Evolutionary conservation across 2,888 invertebrate genomes (phyloP).

Genomic region (Lysandra coridon): DNA sequence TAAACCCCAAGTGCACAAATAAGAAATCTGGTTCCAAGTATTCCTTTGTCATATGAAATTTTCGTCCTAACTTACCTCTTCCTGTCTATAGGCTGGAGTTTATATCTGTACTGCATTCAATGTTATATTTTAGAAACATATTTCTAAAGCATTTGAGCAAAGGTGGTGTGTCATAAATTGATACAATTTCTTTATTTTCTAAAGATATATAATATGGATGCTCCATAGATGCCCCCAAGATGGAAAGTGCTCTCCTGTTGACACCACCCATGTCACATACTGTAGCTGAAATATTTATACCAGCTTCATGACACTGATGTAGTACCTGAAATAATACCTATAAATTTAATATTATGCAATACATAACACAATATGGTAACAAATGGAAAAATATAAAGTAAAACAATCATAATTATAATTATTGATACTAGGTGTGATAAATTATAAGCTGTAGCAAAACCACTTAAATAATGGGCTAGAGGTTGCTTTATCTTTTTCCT

Average conservation of each 20-base stretch:
- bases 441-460: background rate
- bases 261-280: background rate
- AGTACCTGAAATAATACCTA: conserved; percentile 1
- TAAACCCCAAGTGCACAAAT: no score
- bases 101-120: conserved; percentile 35
- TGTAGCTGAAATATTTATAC: background rate
- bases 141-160: conserved; percentile 40
- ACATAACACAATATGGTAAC: background rate
- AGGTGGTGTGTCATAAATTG: conserved; percentile 39
- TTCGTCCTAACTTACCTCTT: background rate
- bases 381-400: background rate
- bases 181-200: conserved; percentile 35
- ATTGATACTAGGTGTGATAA: background rate
- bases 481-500: conserved; percentile 14
- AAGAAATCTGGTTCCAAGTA: no score
- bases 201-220: conserved; percentile 28
- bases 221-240: conserved; percentile 4
- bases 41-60: no score
- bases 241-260: background rate
- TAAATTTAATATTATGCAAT: background rate
- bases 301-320: background rate
- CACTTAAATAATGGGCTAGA: background rate
- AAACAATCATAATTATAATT: background rate
- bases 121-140: conserved; percentile 39
- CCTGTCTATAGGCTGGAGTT: conserved; percentile 16